Evolutionary conservation across 2,113 vertebrate species (phyloP), one percentile per base, ranked within the genome.

Genomic region (Cercopithecus mona): DNA sequence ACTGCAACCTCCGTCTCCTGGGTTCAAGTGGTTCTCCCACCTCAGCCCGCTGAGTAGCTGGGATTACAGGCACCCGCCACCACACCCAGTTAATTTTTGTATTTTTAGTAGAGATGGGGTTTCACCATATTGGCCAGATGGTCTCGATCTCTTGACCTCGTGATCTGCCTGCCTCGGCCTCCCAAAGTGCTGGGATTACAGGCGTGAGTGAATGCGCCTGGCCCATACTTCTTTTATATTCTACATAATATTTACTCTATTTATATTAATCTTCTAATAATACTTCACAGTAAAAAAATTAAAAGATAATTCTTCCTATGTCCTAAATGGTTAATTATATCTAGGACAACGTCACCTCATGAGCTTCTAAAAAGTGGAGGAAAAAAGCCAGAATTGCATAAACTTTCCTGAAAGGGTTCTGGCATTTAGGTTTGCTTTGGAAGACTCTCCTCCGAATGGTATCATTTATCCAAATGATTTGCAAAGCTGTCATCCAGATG

Each of bases 401-500:
- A 96, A 79, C 88, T 79, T 43, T 93, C 91, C 94, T n/a, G 79
- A 97, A 87, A 96, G 45, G 50, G 48, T 82, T 72, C 73, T 96
- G 96, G 94, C 91, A 80, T 57, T 85, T 68, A 79, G 88, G 81
- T 81, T 86, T 10, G 20, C 79, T 93, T 61, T 92, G 78, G 68
- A 89, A 96, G 59, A 76, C 38, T 83, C 55, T 93, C 75, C 43
- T 88, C 55, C 93, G 73, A 72, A 87, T 61, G 94, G 88, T 38
- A 85, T 90, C 86, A 94, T 96, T 96, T 95, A 90, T 78, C 75
- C 75, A 90, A 92, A 92, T 38, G 88, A 97, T 73, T 57, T 90
- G 83, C 93, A 92, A 95, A 97, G 79, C 96, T 97, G 93, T 83
- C 94, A 78, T 38, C 88, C 97, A 97, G 97, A 97, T 92, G 72